Percentiles rank a stretch among this genome's conserved stretches.
phyloP scores from a whole-genome alignment of 2,797 vertebrate species.

The Parauchenoglanis punctatus region DNA sequence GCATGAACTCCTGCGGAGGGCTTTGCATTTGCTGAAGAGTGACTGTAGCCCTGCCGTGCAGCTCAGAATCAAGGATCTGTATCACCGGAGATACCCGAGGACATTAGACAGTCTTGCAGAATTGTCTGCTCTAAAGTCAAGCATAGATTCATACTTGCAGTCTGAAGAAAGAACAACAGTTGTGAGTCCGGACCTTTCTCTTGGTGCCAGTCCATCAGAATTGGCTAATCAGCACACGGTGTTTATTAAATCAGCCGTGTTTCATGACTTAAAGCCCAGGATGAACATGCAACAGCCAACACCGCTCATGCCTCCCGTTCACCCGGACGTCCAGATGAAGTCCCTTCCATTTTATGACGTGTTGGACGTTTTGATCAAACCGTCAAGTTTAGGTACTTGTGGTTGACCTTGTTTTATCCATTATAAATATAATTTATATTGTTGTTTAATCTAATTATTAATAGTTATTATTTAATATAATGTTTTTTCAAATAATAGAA shows the following conservation, averaged over 20 bases:
- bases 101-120: constrained; percentile 78
- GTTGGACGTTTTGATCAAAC: constrained; percentile 94
- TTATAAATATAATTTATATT: background rate
- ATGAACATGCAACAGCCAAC: constrained; percentile 92
- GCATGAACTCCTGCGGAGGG: constrained; percentile 86
- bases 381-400: constrained; percentile 91
- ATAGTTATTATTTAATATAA: background rate
- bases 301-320: constrained; percentile 88
- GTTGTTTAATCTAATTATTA: no score
- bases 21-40: constrained; percentile 82
- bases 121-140: constrained; percentile 72
- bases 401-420: background rate
- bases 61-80: constrained; percentile 84
- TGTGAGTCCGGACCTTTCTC: constrained; percentile 72
- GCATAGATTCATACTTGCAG: constrained; percentile 61
- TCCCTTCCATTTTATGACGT: constrained; percentile 94
- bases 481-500: background rate
- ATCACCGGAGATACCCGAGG: constrained; percentile 79
- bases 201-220: constrained; percentile 70
- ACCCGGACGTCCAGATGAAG: constrained; percentile 96
- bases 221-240: constrained; percentile 72
- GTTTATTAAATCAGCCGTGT: constrained; percentile 73
- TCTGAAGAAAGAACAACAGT: constrained; percentile 72
- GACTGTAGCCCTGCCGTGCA: constrained; percentile 85
- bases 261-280: constrained; percentile 76